Conservation (phyloP, 2,888 invertebrate genomes). For the Lycaena phlaeas region DNA sequence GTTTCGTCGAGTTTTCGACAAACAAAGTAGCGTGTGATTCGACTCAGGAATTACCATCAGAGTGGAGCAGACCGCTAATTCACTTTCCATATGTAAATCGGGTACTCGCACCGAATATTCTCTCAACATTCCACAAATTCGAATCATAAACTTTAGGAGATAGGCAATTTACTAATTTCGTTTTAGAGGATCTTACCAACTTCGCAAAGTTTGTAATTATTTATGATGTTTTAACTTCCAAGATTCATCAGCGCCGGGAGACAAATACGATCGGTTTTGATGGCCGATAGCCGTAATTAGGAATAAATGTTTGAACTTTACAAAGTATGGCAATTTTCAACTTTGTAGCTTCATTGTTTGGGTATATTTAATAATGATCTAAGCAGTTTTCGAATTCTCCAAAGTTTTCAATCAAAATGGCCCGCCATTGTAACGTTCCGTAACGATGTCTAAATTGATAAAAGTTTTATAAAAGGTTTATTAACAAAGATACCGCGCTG, state of each 20-base stretch:
- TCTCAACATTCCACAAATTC: neutral
- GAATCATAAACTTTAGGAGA: neutral
- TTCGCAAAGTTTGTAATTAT: neutral
- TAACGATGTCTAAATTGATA: too few species aligned
- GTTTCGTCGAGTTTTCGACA: too few species aligned
- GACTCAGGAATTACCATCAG: neutral
- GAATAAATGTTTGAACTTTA: neutral
- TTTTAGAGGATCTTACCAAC: neutral
- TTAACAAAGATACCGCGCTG: too few species aligned
- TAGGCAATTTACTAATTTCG: neutral
- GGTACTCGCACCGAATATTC: neutral
- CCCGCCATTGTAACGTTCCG: neutral
- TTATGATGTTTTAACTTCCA: neutral
- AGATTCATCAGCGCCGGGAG: neutral
- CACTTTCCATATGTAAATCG: conserved; percentile 6
- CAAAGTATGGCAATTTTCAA: conserved; percentile 5
- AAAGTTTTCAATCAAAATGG: neutral
- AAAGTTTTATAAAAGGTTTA: too few species aligned
- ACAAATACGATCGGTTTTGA: neutral
- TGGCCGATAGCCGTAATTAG: neutral
- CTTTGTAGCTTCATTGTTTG: neutral
- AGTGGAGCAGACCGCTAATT: neutral
- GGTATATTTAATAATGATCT: neutral
- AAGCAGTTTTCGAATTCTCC: neutral
- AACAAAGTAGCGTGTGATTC: neutral